Conservation (phyloP, 2,888 invertebrate species). For the Trichogramma dendrolimi region DNA sequence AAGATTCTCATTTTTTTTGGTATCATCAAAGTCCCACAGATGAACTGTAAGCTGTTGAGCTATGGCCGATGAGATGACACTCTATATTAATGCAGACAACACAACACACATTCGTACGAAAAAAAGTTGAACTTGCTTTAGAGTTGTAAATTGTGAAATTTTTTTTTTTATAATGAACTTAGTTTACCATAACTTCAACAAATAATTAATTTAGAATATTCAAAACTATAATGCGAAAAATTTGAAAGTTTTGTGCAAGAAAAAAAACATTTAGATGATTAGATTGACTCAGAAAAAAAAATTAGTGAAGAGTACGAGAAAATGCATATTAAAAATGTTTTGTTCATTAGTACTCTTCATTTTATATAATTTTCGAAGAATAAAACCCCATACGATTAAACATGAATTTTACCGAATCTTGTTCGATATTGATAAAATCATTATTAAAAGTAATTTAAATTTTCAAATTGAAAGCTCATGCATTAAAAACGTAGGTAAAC, state of each 20-base stretch:
- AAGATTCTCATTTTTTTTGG: slow-evolving; percentile 78
- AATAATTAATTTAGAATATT: slow-evolving; percentile 5
- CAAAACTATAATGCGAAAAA: neutral
- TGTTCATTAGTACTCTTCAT: too few relatives aligned
- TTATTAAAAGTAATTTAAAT: slow-evolving; percentile 10
- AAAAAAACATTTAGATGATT: too few relatives aligned
- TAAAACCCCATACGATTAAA: too few relatives aligned
- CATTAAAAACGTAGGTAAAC: slow-evolving; percentile 20
- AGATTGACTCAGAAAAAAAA: too few relatives aligned
- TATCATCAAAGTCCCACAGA: slow-evolving; percentile 83
- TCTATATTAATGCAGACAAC: slow-evolving; percentile 51
- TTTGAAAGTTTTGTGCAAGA: too few relatives aligned
- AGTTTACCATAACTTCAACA: slow-evolving; percentile 13
- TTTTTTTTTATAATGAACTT: neutral
- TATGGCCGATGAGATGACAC: slow-evolving; percentile 54
- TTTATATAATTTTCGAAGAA: too few relatives aligned
- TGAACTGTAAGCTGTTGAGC: slow-evolving; percentile 73
- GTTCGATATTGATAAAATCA: slow-evolving; percentile 1
- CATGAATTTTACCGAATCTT: slow-evolving; percentile 20
- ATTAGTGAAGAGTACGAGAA: too few relatives aligned
- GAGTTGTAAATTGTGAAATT: too few relatives aligned
- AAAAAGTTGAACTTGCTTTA: slow-evolving; percentile 9
- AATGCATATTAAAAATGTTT: too few relatives aligned
- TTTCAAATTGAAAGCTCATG: slow-evolving; percentile 29
- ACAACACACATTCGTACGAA: slow-evolving; percentile 45